A percentile compares a stretch with the other conserved stretches of the same genome.
Evolutionary conservation across 2,797 vertebrate species (phyloP).

Genomic region (Anguilla marmorata): DNA sequence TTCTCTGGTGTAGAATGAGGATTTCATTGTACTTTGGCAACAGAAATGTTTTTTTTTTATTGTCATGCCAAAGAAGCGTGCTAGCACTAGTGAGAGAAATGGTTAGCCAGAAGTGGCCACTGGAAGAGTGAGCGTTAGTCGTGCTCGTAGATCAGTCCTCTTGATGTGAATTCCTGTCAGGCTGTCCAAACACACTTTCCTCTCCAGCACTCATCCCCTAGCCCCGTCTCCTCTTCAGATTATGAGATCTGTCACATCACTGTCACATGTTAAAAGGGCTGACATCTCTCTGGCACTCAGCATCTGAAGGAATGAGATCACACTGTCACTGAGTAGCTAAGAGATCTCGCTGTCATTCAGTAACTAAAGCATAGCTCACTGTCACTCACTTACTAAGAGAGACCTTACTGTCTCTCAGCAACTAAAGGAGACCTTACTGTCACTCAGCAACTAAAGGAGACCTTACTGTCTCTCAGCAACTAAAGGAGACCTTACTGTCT

Average conservation of each 20-base stretch:
- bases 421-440: slow-evolving; percentile 6
- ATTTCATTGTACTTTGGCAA: background rate
- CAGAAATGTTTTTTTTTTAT: background rate
- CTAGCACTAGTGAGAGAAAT: background rate
- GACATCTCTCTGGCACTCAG: background rate
- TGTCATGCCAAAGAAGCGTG: background rate
- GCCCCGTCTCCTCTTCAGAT: background rate
- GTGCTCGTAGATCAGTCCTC: background rate
- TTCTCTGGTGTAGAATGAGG: background rate
- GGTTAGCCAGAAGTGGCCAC: background rate
- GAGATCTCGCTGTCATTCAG: background rate
- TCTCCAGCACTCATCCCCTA: background rate
- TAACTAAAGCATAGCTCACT: background rate
- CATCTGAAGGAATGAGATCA: background rate
- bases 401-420: background rate
- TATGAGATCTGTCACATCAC: slow-evolving; percentile 1
- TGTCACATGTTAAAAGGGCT: background rate
- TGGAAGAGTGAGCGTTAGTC: background rate
- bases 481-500: background rate
- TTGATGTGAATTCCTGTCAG: background rate
- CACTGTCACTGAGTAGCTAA: background rate
- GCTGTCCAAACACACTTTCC: background rate
- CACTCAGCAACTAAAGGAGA: background rate
- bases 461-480: background rate
- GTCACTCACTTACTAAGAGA: background rate